These are phyloP conservation scores for Lithophane socia DNA, from an alignment of 2,888 invertebrate species.

Conservation along the genomic window DNA sequence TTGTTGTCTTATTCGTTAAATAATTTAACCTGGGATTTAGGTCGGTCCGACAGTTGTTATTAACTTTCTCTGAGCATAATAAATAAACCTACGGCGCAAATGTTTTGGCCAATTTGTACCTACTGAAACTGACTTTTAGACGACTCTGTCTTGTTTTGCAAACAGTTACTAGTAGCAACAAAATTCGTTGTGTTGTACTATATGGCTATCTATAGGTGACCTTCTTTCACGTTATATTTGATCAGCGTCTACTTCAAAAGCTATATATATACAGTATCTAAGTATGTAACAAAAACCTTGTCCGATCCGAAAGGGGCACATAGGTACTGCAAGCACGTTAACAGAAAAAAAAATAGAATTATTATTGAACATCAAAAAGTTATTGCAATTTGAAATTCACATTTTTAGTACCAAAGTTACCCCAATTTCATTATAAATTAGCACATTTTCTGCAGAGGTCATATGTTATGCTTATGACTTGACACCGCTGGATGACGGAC, in stretches of 20 bases:
- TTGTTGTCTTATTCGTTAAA: conserved; percentile 20
- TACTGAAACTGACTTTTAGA: conserved; percentile 44
- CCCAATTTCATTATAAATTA: too few relatives aligned
- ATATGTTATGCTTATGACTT: too few relatives aligned
- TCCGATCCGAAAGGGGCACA: too few relatives aligned
- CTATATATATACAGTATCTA: not conserved
- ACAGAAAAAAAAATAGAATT: too few relatives aligned
- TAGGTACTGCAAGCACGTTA: too few relatives aligned
- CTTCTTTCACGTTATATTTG: not conserved
- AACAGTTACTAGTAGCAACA: conserved; percentile 35
- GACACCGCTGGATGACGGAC: too few relatives aligned
- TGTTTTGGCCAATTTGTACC: conserved; percentile 62
- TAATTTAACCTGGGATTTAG: conserved; percentile 4
- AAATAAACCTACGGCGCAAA: conserved; percentile 59
- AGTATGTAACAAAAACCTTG: too few relatives aligned
- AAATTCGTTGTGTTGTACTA: conserved; percentile 12
- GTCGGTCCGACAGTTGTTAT: conserved; percentile 2
- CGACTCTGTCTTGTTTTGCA: conserved; percentile 50
- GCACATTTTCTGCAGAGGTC: too few relatives aligned
- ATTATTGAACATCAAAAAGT: too few relatives aligned
- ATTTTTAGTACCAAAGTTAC: too few relatives aligned
- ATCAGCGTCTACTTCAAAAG: not conserved
- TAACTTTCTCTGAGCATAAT: conserved; percentile 52
- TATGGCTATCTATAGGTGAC: conserved; percentile 5
- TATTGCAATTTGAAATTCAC: too few relatives aligned